Base-by-base conservation (phyloP, 2,888 invertebrate genomes). In the Podabrus alpinus region DNA sequence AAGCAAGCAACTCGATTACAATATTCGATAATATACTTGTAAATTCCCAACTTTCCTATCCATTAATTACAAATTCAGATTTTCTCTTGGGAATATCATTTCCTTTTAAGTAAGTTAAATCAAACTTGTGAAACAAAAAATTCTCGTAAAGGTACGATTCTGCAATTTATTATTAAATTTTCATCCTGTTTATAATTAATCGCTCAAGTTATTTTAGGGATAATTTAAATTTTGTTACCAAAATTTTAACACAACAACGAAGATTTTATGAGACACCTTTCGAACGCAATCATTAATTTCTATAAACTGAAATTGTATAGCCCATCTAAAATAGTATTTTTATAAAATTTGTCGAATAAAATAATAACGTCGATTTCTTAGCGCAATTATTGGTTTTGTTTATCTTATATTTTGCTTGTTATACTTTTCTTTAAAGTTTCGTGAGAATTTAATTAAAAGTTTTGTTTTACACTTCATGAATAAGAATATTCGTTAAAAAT, bases 1-100 rank as follows among this genome's bases (percentile, higher is more conserved):
- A 64, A 70, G 59, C 45, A 64, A 17, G 25, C 19, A 16, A 29
- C 15, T 64, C 64, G 17, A 29, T 29, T 16, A 16, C 67, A 29
- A 60, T 17, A 66, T 66, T 59, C 67, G 60, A 67, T 71, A 71
- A 61, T 67, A 71, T 66, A 60, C 71, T 59, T 59, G 60, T 66
- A 71, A 71, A 71, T 67, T 59, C 67, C 71, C 25, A 61, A 59
- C 67, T 66, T 71, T 71, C 45, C 66, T 15, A 71, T 67, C 71
- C 71, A 71, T 71, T 71, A 71, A 71, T 71, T 71, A 67, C 17
- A 67, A 67, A 67, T 71, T 71, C 21, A 24, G 67, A 71, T 71
- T 66, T 71, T 66, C 71, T 29, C 21, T 15, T 61, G 59, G 71
- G 67, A 71, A 71, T 66, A 64, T 64, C 66, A 61, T 67, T 71